These are phyloP conservation scores for Anser cygnoides DNA, from an alignment of 2,113 vertebrate genomes.

Conservation along the genomic window DNA sequence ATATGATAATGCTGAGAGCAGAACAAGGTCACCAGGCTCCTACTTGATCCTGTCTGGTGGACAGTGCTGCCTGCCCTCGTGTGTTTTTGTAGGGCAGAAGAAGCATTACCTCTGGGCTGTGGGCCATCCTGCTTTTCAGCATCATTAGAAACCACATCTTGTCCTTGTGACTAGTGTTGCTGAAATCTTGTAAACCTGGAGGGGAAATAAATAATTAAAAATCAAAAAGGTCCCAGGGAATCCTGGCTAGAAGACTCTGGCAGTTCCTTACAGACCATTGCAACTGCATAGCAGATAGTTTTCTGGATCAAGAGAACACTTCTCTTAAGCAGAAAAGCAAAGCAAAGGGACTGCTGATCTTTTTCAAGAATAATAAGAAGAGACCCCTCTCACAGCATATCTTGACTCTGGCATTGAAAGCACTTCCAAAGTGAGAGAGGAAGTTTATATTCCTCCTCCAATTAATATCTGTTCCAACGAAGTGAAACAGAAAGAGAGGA, in stretches of 20 bases:
- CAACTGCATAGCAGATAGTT: background rate
- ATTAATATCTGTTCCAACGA: background rate
- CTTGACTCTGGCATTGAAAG: background rate
- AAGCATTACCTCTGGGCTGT: background rate
- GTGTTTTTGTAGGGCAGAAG: background rate
- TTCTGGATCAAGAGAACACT: background rate
- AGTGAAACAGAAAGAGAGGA: background rate
- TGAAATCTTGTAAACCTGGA: background rate
- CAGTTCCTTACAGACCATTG: background rate
- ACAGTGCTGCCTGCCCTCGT: background rate
- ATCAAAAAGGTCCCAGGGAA: background rate
- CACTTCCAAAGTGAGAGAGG: background rate
- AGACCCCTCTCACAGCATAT: background rate
- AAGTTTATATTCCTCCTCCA: background rate
- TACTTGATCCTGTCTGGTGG: background rate
- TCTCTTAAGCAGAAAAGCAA: background rate
- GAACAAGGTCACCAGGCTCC: background rate
- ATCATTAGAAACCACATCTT: background rate
- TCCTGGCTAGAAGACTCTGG: background rate
- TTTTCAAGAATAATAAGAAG: background rate
- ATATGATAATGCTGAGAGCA: background rate
- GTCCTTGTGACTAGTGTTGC: background rate
- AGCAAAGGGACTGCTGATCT: background rate
- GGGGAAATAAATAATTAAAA: background rate
- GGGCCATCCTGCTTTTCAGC: background rate